Evolutionary conservation across 2,888 invertebrate species (phyloP).

Genomic region (Agonum fuliginosum): DNA sequence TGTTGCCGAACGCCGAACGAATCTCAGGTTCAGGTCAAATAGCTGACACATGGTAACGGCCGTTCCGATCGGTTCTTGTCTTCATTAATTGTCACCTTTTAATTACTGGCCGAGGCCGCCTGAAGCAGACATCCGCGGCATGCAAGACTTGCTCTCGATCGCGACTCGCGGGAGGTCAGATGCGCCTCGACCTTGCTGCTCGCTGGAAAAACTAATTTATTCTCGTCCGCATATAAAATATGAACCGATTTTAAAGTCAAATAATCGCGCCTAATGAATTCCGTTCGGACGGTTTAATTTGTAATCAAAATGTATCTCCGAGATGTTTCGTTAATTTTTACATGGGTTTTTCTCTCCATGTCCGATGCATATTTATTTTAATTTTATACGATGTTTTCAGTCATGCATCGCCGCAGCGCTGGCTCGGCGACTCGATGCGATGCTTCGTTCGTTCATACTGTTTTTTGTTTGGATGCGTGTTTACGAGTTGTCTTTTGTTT

Average conservation of each 20-base stretch:
- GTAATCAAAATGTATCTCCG: slow-evolving; percentile 60
- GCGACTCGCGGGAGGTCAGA: slow-evolving; percentile 29
- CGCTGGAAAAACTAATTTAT: slow-evolving; percentile 46
- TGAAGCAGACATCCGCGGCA: slow-evolving; percentile 50
- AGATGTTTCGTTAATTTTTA: slow-evolving; percentile 60
- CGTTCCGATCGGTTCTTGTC: slow-evolving; percentile 73
- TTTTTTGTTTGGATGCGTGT: slow-evolving; percentile 52
- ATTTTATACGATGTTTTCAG: slow-evolving; percentile 59
- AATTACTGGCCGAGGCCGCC: slow-evolving; percentile 69
- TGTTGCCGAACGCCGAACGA: slow-evolving; percentile 19
- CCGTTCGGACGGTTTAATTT: slow-evolving; percentile 56
- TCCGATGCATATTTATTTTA: slow-evolving; percentile 60
- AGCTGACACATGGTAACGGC: slow-evolving; percentile 70
- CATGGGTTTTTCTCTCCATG: slow-evolving; percentile 59
- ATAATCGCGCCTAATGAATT: slow-evolving; percentile 50
- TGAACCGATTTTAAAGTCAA: slow-evolving; percentile 59
- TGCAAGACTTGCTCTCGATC: slow-evolving; percentile 3
- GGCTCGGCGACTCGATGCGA: slow-evolving; percentile 6
- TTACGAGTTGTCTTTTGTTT: slow-evolving; percentile 59
- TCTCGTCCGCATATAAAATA: slow-evolving; percentile 50
- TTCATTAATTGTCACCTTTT: slow-evolving; percentile 74
- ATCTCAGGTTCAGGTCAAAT: slow-evolving; percentile 69
- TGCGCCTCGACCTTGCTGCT: neutral
- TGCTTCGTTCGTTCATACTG: slow-evolving; percentile 13
- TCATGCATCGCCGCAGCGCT: slow-evolving; percentile 52